phyloP scores from a whole-genome alignment of 2,113 vertebrate genomes.

The Sprattus sprattus region DNA sequence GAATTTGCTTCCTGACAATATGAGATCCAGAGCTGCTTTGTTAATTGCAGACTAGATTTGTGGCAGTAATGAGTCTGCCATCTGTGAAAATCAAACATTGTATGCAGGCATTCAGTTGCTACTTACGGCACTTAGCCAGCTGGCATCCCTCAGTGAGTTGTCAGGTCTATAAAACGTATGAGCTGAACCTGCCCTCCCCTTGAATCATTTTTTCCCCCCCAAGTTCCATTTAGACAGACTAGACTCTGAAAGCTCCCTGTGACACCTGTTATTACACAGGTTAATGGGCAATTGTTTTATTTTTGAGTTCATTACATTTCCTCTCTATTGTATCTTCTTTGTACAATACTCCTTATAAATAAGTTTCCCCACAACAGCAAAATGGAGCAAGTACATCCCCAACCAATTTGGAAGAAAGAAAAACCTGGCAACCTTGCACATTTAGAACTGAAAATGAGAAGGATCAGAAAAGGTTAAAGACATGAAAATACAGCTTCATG shows the following conservation, averaged over 20 bases:
- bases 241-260: no score
- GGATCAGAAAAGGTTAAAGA: neutral
- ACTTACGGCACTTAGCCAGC: neutral
- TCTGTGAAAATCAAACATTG: neutral
- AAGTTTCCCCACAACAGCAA: neutral
- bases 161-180: neutral
- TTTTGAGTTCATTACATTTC: neutral
- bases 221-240: no score
- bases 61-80: neutral
- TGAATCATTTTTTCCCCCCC: neutral
- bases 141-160: neutral
- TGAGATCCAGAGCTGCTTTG: neutral
- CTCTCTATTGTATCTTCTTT: conserved; percentile 32
- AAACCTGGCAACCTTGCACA: neutral
- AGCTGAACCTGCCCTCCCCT: neutral
- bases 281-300: neutral
- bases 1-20: neutral
- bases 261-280: neutral
- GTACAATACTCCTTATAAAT: conserved; percentile 37
- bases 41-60: neutral
- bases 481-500: neutral
- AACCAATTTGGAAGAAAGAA: neutral
- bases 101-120: neutral
- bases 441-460: neutral
- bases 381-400: neutral